phyloP scores from a whole-genome alignment of 2,888 invertebrate species.

The Dicyrtomina minuta region DNA sequence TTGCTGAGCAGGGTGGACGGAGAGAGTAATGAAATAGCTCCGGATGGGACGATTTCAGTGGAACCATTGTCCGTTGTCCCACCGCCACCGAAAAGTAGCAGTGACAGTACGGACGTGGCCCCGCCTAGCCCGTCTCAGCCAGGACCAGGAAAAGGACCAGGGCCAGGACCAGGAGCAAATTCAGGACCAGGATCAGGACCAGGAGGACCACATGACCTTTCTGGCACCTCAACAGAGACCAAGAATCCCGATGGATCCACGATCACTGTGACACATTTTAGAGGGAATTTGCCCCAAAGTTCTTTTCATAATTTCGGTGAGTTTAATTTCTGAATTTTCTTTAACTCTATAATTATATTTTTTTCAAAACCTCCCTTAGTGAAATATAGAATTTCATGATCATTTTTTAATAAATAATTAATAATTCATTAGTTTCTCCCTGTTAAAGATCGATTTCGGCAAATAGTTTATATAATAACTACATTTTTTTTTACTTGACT shows the following conservation, averaged over 20 bases:
- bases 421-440: too few relatives aligned
- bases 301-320: constrained; percentile 14
- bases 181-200: neutral
- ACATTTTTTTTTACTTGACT: too few relatives aligned
- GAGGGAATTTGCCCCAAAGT: constrained; percentile 41
- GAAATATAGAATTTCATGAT: neutral
- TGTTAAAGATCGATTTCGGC: too few relatives aligned
- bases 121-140: constrained; percentile 15
- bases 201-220: neutral
- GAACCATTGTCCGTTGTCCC: neutral
- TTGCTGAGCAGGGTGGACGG: too few relatives aligned
- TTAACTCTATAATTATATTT: neutral
- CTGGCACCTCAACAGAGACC: constrained; percentile 38
- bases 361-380: neutral
- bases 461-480: neutral
- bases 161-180: too few relatives aligned
- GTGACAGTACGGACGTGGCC: too few relatives aligned
- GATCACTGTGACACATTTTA: constrained; percentile 41
- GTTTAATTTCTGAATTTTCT: neutral
- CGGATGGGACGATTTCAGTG: too few relatives aligned
- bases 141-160: too few relatives aligned
- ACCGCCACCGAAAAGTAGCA: too few relatives aligned
- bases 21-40: too few relatives aligned
- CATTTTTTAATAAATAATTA: neutral
- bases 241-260: constrained; percentile 44